Evolutionary conservation across 2,113 vertebrate species (phyloP).

Genomic region (Catharus minimus): DNA sequence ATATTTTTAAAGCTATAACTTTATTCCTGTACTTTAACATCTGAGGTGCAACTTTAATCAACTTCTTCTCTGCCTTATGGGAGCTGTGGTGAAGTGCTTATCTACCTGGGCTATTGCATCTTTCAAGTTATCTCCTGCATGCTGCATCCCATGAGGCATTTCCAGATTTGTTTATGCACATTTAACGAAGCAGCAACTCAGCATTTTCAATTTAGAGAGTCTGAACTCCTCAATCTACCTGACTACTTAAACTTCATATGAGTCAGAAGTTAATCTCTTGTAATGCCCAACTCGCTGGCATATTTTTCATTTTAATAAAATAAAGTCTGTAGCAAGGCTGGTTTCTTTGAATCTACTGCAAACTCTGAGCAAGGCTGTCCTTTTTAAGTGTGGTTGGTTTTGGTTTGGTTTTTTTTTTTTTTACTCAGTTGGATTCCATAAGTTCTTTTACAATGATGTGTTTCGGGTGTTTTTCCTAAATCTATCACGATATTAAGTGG

Average conservation of each 20-base stretch:
- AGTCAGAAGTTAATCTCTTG: background rate
- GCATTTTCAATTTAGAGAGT: background rate
- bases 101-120: background rate
- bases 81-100: background rate
- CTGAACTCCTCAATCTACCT: background rate
- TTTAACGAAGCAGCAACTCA: background rate
- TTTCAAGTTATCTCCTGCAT: background rate
- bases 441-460: background rate
- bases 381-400: background rate
- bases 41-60: background rate
- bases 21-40: background rate
- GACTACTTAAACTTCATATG: background rate
- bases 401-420: background rate
- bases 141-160: background rate
- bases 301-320: background rate
- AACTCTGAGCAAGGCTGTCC: background rate
- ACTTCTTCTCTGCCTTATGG: background rate
- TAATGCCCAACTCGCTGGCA: background rate
- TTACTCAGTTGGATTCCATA: rapidly evolving
- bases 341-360: background rate
- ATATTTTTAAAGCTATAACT: background rate
- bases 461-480: background rate
- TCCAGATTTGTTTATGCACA: background rate
- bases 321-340: background rate
- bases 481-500: background rate